Evolutionary conservation across 1,140 invertebrate genomes (phyloP).

Genomic region (Philotrypesis tridentata): DNA sequence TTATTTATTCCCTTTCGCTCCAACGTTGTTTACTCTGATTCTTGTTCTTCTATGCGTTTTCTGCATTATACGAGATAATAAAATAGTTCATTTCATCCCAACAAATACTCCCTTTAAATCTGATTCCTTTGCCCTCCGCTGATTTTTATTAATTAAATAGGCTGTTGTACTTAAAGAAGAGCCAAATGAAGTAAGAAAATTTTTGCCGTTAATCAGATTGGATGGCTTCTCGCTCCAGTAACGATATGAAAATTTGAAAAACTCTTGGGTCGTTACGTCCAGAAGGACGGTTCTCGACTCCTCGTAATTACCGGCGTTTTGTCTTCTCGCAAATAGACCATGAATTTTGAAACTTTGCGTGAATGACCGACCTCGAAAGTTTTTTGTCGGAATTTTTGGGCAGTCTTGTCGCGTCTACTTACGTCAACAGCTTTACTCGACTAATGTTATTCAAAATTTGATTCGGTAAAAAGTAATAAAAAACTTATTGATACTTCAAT

Average conservation of each 20-base stretch:
- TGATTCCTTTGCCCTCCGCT: too few species aligned
- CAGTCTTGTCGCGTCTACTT: not conserved
- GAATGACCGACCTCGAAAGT: not conserved
- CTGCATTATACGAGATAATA: too few species aligned
- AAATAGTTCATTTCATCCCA: too few species aligned
- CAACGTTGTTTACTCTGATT: too few species aligned
- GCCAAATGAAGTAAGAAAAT: constrained; percentile 12
- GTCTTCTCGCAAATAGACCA: constrained; percentile 25
- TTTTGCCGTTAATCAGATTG: constrained; percentile 27
- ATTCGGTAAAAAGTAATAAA: too few species aligned
- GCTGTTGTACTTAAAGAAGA: not conserved
- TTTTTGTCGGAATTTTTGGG: not conserved
- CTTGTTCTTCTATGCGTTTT: too few species aligned
- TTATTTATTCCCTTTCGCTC: too few species aligned
- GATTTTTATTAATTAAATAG: constrained; percentile 10
- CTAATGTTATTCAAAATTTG: not conserved
- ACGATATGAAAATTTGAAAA: constrained; percentile 24
- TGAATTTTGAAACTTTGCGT: constrained; percentile 30
- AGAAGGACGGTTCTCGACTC: not conserved
- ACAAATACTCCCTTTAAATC: too few species aligned
- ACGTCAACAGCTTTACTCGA: not conserved
- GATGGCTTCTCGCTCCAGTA: not conserved
- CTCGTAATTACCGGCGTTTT: constrained; percentile 22
- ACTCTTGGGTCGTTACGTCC: constrained; percentile 4
- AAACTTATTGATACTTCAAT: too few species aligned